Conservation (phyloP, 1,140 invertebrate species). For the Diabrotica undecimpunctata region DNA sequence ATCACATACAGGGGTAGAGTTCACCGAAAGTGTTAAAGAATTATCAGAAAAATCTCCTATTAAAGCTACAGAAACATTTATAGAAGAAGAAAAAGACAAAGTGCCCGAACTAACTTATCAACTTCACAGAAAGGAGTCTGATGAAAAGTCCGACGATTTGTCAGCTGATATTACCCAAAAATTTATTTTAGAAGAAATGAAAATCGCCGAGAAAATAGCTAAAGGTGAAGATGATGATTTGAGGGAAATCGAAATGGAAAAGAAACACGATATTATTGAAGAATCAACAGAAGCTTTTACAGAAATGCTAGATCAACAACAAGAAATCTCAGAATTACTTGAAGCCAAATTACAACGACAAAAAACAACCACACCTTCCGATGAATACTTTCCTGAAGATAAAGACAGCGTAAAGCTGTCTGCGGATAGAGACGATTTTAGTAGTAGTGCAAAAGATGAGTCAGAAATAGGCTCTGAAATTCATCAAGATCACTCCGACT, state of each 20-base stretch:
- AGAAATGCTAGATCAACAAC: slow-evolving; percentile 5
- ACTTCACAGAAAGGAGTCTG: neutral
- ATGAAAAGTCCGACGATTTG: neutral
- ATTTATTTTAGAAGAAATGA: slow-evolving; percentile 8
- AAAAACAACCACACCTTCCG: neutral
- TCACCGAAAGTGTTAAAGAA: slow-evolving; percentile 38
- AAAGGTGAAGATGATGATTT: neutral
- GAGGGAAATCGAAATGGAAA: neutral
- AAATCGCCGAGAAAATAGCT: slow-evolving; percentile 12
- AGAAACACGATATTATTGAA: neutral
- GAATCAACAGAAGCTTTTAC: neutral
- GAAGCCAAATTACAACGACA: slow-evolving; percentile 10
- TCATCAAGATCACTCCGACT: slow-evolving; percentile 45
- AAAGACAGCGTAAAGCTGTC: slow-evolving; percentile 4
- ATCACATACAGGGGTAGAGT: slow-evolving; percentile 44
- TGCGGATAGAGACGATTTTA: slow-evolving; percentile 43
- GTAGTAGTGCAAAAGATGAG: slow-evolving; percentile 40
- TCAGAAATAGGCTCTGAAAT: slow-evolving; percentile 45
- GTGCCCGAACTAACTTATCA: neutral
- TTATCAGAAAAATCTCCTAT: slow-evolving; percentile 19
- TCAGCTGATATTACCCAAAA: slow-evolving; percentile 6
- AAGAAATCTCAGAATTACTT: slow-evolving; percentile 1
- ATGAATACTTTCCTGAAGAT: neutral
- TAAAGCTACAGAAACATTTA: slow-evolving; percentile 21
- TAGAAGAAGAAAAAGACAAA: slow-evolving; percentile 8